Evolutionary conservation across 37 sponge, comb jelly and placozoan species (phyloP).

Genomic region (Tethya wilhelma): DNA sequence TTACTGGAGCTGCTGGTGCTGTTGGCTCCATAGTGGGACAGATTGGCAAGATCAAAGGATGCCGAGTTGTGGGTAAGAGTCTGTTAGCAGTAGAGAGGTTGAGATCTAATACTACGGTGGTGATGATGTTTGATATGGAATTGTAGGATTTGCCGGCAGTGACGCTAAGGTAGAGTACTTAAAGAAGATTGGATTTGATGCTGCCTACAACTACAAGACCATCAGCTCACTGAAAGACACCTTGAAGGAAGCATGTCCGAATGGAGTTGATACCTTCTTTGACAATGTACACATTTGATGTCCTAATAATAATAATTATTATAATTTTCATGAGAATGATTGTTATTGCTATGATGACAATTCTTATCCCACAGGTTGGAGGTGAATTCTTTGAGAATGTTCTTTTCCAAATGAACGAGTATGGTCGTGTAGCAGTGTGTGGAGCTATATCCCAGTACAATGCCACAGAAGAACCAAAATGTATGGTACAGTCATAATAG

Average conservation of each 20-base stretch:
- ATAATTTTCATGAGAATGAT: not conserved
- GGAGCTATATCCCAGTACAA: conserved; percentile 85
- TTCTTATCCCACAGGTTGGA: conserved; percentile 77
- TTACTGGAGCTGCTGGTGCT: conserved; percentile 91
- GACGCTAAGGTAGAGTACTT: conserved; percentile 82
- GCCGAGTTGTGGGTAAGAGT: conserved; percentile 73
- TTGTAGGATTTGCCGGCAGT: conserved; percentile 85
- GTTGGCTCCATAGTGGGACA: conserved; percentile 88
- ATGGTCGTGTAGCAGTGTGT: conserved; percentile 82
- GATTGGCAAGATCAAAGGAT: conserved; percentile 90
- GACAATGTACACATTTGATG: conserved; percentile 93
- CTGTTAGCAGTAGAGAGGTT: not conserved
- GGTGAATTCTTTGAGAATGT: conserved; percentile 81
- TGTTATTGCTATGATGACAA: too few relatives aligned
- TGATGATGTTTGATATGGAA: too few relatives aligned
- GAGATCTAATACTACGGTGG: too few relatives aligned
- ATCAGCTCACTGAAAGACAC: conserved; percentile 56
- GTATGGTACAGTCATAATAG: too few relatives aligned
- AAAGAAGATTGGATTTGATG: conserved; percentile 83
- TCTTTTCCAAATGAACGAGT: conserved; percentile 67
- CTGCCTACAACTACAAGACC: conserved; percentile 93
- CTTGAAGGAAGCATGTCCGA: conserved; percentile 78
- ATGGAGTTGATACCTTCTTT: conserved; percentile 88
- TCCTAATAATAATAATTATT: not conserved
- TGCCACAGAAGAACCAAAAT: conserved; percentile 24